Base-by-base conservation (phyloP, 1,140 invertebrate species). In the Scaptomyza montana region DNA sequence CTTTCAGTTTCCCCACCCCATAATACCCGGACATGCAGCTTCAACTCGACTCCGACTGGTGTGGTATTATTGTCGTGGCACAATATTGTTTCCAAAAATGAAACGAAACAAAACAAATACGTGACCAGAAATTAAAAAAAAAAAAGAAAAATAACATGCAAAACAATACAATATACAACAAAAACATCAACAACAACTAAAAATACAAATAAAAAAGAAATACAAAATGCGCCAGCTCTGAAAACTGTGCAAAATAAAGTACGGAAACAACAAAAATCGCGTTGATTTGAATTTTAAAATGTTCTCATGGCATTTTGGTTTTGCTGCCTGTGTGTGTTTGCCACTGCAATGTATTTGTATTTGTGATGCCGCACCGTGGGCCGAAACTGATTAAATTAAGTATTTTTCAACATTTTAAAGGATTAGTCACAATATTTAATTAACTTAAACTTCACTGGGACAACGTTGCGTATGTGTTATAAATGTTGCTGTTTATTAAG, bases 271-370 rank as follows among this genome's bases (percentile, higher is more conserved):
- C 70, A 75, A 60, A 85, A 68, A 86, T 87, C 84, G 82, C 84
- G 82, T 87, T 87, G 84, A 87, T 87, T 87, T 87, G 82, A 87
- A 87, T 87, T 87, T 87, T 87, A 87, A 85, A 87, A 87, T 87
- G 84, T 87, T 74, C 79, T 89, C 79, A 77, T 87, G 78, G 84
- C 79, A 77, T 87, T 85, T 86, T 75, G 33, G 33, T 36, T 36
- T 36, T 9, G 1, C 33, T 36, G 8, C 9, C 33, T 36, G 33
- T 36, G 33, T 36, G 30, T 33, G 36, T 39, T 39, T 39, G 39
- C 12, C 10, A 12, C 10, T 41, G 39, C 16, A 16, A 16, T 41
- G 19, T 7, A 10, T 13, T 43, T 30, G 46, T 56, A 46, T 46
- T 0, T 51, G 57, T 39, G 36, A 7, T 19, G 45, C 1, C 50